Base-by-base conservation (phyloP, 1,140 invertebrate species). In the Drosophila truncata region DNA sequence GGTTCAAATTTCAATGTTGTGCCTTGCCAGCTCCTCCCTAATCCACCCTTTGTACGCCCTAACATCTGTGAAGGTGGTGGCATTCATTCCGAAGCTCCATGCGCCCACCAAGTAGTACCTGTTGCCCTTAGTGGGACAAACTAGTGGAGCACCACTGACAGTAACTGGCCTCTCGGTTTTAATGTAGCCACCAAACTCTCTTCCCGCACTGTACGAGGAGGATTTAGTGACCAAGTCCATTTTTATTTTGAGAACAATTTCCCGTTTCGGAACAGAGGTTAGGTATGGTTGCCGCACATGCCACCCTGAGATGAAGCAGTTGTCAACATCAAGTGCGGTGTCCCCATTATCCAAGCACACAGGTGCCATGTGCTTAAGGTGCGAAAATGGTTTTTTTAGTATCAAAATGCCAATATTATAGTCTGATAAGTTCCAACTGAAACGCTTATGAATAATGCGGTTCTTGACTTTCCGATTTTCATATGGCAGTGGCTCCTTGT, bases 261-360 rank as follows among this genome's bases (percentile, higher is more conserved):
- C 4, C 11, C 44, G 29, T 3, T 7, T 18, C 16, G 18, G 5
- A 4, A 8, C 3, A 5, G 25, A 4, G n/a, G 0, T 11, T 42
- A 2, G 11, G 8, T 13, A 16, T 3, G 9, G 0, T 4, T 1
- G 2, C n/a, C n/a, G 13, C 3, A 35, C 10, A 18, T 49, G 49
- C 78, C 78, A 82, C 6, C 78, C 80, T 10, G 54, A 35, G 18
- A 41, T 42, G 4, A 52, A 14, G 11, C 67, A 82, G 11, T 47
- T 37, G 0, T 18, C 14, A 5, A 31, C 49, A 2, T 52, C 8
- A 1, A 71, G 1, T 37, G 33, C 20, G 33, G 5, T 14, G 0
- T 4, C 1, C 0, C 4, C 5, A 10, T n/a, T 14, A 7, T 8
- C 20, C 44, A 20, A 16, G 44, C 44, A 46, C 13, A 23, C 44